These are phyloP conservation scores for Villa cingulata DNA, from an alignment of 2,888 invertebrate species.

Conservation along the genomic window DNA sequence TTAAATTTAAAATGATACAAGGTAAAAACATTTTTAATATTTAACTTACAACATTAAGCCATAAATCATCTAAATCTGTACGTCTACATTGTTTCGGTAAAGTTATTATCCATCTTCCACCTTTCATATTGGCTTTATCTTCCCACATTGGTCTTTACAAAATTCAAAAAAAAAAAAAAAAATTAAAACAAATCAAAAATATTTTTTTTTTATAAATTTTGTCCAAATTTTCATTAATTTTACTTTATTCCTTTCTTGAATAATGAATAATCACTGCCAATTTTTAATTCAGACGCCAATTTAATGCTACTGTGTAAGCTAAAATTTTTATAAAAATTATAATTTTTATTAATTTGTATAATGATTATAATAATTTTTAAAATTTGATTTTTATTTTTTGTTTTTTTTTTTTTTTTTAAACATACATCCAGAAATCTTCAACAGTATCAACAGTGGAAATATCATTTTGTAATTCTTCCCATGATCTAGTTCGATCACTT, in stretches of 20 bases:
- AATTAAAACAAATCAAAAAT: too few relatives aligned
- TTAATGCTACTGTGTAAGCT: constrained; percentile 82
- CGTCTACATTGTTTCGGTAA: constrained; percentile 56
- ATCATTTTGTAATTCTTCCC: constrained; percentile 90
- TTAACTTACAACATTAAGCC: constrained; percentile 60
- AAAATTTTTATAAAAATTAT: constrained; percentile 11
- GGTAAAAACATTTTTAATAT: background rate
- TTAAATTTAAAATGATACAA: background rate
- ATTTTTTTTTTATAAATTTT: too few relatives aligned
- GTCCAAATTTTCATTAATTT: background rate
- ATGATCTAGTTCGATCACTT: constrained; percentile 67
- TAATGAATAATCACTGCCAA: constrained; percentile 69
- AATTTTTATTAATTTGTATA: background rate
- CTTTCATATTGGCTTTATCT: constrained; percentile 67
- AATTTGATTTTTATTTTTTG: too few relatives aligned
- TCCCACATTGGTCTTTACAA: constrained; percentile 78
- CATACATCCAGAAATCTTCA: constrained; percentile 97
- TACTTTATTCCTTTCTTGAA: constrained; percentile 50
- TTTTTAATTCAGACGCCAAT: constrained; percentile 61
- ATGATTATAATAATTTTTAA: background rate
- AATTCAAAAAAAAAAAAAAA: background rate
- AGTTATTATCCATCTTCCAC: constrained; percentile 71
- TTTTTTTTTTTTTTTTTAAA: background rate
- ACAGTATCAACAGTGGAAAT: constrained; percentile 93
- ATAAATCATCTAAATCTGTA: constrained; percentile 60